Percentiles rank a stretch among this genome's conserved stretches.
phyloP scores from a whole-genome alignment of 2,113 vertebrate species.

The Ageneiosus marmoratus region DNA sequence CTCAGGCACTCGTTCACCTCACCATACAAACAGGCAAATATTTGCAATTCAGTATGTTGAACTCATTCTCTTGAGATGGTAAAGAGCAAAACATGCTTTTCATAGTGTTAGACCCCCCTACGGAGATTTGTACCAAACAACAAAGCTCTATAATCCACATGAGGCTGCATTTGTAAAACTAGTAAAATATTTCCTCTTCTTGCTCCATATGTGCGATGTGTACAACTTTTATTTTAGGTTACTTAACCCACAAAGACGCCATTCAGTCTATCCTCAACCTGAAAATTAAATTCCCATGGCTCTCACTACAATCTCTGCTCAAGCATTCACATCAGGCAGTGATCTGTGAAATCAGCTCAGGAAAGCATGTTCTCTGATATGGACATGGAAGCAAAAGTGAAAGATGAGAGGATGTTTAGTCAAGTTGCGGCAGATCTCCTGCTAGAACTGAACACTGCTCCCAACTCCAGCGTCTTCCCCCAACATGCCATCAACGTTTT shows the following conservation, averaged over 20 bases:
- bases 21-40: slow-evolving; percentile 28
- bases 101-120: neutral
- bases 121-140: neutral
- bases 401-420: slow-evolving; percentile 2
- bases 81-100: neutral
- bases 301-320: neutral
- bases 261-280: neutral
- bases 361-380: neutral
- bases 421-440: neutral
- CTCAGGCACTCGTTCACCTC: slow-evolving; percentile 14
- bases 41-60: slow-evolving; percentile 25
- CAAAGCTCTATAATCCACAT: neutral
- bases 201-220: neutral
- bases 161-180: neutral
- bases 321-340: neutral
- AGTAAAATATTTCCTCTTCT: slow-evolving; percentile 3
- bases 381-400: slow-evolving; percentile 10
- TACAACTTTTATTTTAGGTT: neutral
- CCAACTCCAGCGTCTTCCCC: neutral
- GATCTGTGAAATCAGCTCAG: slow-evolving; percentile 1
- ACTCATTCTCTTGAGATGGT: neutral
- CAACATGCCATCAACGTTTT: neutral
- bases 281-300: neutral
- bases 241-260: neutral
- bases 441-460: neutral